phyloP scores from a whole-genome alignment of 2,888 invertebrate species.

The Spialia ferax region DNA sequence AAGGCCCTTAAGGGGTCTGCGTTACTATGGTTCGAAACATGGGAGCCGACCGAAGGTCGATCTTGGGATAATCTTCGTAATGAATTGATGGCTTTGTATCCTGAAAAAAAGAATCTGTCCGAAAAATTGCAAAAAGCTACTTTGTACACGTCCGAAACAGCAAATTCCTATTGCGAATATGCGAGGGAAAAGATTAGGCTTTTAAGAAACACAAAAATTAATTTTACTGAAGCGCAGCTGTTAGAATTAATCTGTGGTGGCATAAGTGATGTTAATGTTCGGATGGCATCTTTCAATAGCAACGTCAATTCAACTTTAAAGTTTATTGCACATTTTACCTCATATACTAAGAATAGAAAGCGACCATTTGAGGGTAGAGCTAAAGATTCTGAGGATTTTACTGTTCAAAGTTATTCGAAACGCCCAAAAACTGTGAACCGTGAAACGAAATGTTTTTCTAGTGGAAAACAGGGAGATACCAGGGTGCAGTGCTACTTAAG shows the following conservation, averaged over 20 bases:
- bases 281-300: constrained; percentile 9
- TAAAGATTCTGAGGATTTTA: too few species aligned
- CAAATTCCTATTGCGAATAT: background rate
- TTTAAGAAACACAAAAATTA: background rate
- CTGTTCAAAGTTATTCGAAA: too few species aligned
- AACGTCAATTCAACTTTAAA: background rate
- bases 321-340: constrained; percentile 46
- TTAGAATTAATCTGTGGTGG: constrained; percentile 9
- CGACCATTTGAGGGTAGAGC: constrained; percentile 39
- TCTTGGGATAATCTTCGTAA: background rate
- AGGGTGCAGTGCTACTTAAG: too few species aligned
- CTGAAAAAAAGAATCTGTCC: background rate
- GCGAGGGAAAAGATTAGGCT: background rate
- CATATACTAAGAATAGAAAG: constrained; percentile 46
- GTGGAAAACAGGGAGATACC: too few species aligned
- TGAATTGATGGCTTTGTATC: background rate
- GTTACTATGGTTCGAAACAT: background rate
- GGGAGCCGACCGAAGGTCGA: background rate
- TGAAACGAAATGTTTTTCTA: too few species aligned
- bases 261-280: constrained; percentile 7
- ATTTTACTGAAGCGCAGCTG: background rate
- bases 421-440: too few species aligned
- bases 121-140: background rate
- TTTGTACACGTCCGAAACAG: background rate
- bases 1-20: background rate